These are phyloP conservation scores for Callithrix jacchus DNA, from an alignment of 2,113 vertebrate species.

Conservation along the genomic window DNA sequence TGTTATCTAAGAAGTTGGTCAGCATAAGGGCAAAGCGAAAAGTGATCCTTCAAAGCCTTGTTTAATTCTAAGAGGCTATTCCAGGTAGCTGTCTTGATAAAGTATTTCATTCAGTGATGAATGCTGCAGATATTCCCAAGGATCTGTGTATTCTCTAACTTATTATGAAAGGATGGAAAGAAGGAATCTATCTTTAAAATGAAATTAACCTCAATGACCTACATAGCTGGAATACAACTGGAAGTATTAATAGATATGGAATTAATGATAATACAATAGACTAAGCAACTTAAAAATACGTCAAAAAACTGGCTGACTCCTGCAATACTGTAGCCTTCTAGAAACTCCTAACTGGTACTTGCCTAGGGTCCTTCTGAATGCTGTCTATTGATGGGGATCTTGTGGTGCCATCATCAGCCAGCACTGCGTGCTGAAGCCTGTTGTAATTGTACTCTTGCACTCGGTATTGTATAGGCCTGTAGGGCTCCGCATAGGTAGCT, in stretches of 20 bases:
- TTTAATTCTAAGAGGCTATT: neutral
- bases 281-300: neutral
- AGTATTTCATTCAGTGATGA: neutral
- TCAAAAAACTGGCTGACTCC: neutral
- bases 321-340: rapidly evolving
- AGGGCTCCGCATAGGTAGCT: conserved; percentile 92
- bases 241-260: neutral
- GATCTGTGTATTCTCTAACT: neutral
- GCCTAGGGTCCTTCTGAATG: conserved; percentile 99
- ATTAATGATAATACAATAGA: neutral
- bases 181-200: neutral
- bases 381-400: conserved; percentile 97
- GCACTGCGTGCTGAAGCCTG: conserved; percentile 82
- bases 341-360: conserved; percentile 61
- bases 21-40: conserved; percentile 2
- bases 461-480: conserved; percentile 89
- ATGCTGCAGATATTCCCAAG: neutral
- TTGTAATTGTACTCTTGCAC: conserved; percentile 88
- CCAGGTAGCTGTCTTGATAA: neutral
- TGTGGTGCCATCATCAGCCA: conserved; percentile 89
- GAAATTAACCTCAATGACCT: neutral
- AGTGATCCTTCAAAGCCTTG: neutral
- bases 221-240: neutral
- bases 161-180: conserved; percentile 22
- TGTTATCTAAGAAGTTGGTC: neutral